Percentiles rank a stretch among this genome's conserved stretches.
Conservation (phyloP, 1,140 invertebrate genomes). For the Rhagoletis zephyria region DNA sequence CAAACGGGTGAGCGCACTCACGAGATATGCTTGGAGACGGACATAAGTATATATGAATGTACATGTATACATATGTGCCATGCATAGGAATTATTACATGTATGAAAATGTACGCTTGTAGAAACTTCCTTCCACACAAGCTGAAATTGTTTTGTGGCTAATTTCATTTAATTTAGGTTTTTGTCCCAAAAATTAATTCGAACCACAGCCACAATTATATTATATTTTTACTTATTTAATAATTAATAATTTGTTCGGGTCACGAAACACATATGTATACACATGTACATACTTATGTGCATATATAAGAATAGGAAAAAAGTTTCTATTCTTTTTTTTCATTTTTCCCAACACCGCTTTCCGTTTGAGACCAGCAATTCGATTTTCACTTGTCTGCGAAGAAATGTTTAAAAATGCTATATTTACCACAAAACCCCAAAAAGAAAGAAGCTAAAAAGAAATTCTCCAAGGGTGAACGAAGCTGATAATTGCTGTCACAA, state of each 20-base stretch:
- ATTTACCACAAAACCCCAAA: neutral
- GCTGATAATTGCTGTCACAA: slow-evolving; percentile 72
- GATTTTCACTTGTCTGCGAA: slow-evolving; percentile 26
- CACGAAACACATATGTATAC: slow-evolving; percentile 63
- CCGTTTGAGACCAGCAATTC: neutral
- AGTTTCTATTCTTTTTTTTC: neutral
- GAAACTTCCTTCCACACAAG: neutral
- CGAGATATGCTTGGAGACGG: slow-evolving; percentile 53
- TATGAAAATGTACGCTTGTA: neutral
- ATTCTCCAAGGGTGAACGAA: slow-evolving; percentile 62
- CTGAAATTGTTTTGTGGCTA: slow-evolving; percentile 60
- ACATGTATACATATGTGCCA: neutral
- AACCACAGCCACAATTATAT: slow-evolving; percentile 69
- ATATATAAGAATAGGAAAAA: neutral
- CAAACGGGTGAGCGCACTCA: slow-evolving; percentile 62
- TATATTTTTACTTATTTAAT: slow-evolving; percentile 67
- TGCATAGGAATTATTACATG: neutral
- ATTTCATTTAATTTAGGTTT: slow-evolving; percentile 70
- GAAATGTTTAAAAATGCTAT: neutral
- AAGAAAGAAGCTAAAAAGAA: slow-evolving; percentile 4
- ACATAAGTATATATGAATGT: neutral
- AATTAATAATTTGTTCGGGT: slow-evolving; percentile 73
- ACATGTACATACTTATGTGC: neutral
- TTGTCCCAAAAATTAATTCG: slow-evolving; percentile 61
- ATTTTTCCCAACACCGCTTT: slow-evolving; percentile 54